Conservation (phyloP, 2,797 vertebrate species). For the Lycodopsis pacificus region DNA sequence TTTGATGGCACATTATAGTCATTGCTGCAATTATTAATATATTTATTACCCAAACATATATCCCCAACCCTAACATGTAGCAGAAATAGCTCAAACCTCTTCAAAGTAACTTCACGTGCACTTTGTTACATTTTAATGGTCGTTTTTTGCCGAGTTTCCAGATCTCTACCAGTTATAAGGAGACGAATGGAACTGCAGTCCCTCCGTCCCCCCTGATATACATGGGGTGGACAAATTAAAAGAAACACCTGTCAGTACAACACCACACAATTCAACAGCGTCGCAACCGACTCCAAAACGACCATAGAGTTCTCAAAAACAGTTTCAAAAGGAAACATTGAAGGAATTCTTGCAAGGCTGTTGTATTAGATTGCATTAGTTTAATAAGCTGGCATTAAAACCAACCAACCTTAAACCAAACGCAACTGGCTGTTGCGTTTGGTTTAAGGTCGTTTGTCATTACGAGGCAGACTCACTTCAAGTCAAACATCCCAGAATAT, state of each 20-base stretch:
- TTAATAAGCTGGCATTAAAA: background rate
- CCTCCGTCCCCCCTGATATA: background rate
- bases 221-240: background rate
- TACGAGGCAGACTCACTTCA: background rate
- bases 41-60: background rate
- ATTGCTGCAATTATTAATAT: background rate
- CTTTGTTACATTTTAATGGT: background rate
- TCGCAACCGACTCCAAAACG: background rate
- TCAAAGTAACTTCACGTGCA: background rate
- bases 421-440: background rate
- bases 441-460: background rate
- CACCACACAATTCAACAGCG: background rate
- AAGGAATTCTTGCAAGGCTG: background rate
- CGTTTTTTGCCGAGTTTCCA: background rate
- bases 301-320: background rate
- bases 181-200: too few species aligned
- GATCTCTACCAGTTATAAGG: background rate
- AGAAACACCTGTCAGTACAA: background rate
- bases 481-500: too few species aligned
- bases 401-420: too few species aligned
- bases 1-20: background rate
- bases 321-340: background rate
- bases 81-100: background rate
- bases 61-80: too few species aligned
- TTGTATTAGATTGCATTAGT: background rate